These are phyloP conservation scores for Eospalax fontanierii DNA, from an alignment of 2,797 vertebrate species.

Conservation along the genomic window DNA sequence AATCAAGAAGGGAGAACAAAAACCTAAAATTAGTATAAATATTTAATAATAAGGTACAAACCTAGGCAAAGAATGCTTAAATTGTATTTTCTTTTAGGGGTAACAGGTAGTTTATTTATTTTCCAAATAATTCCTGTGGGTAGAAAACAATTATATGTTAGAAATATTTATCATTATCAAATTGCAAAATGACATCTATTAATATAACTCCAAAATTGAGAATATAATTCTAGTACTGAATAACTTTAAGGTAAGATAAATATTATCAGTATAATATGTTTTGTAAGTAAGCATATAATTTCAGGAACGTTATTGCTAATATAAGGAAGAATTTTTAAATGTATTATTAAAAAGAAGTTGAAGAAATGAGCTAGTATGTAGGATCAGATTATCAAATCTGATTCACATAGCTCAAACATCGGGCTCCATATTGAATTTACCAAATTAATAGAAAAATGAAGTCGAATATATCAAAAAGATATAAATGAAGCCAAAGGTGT, in stretches of 20 bases:
- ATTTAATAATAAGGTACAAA: conserved; percentile 36
- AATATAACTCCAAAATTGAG: conserved; percentile 16
- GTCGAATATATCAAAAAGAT: neutral
- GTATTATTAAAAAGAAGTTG: conserved; percentile 6
- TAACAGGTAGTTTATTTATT: neutral
- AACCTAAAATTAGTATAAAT: conserved; percentile 29
- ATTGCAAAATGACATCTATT: conserved; percentile 16
- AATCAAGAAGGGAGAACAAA: neutral
- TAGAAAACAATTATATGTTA: conserved; percentile 31
- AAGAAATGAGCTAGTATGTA: neutral
- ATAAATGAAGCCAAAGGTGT: neutral
- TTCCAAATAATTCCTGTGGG: neutral
- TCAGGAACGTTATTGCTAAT: neutral
- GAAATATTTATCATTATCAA: conserved; percentile 14
- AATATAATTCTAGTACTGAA: neutral
- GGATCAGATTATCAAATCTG: neutral
- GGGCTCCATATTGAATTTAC: neutral
- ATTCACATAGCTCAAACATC: neutral
- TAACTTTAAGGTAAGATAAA: conserved; percentile 38
- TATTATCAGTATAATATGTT: neutral
- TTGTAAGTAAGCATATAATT: conserved; percentile 54
- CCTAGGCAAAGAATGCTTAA: neutral
- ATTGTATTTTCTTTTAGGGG: neutral
- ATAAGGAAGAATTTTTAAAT: neutral
- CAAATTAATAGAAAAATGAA: neutral